These are phyloP conservation scores for Paratrypauchen microcephalus DNA, from an alignment of 2,797 vertebrate genomes.

Conservation along the genomic window DNA sequence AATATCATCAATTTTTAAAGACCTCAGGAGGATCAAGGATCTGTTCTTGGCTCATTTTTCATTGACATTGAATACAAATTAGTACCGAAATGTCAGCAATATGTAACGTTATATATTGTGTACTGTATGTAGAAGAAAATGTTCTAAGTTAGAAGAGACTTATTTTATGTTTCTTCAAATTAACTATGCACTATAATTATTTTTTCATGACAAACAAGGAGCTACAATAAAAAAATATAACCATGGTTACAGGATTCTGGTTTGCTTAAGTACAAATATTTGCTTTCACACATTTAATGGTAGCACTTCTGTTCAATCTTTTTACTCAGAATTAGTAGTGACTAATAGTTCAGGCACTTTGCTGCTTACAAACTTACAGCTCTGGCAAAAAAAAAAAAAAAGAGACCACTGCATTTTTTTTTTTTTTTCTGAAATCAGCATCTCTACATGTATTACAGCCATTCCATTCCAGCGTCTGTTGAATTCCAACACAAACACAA, in stretches of 20 bases:
- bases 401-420: no score
- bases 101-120: not conserved
- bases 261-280: not conserved
- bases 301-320: not conserved
- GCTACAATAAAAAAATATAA: not conserved
- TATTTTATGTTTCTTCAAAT: not conserved
- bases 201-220: not conserved
- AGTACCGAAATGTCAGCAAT: not conserved
- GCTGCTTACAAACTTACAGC: not conserved
- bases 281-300: not conserved
- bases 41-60: not conserved
- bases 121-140: not conserved
- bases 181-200: not conserved
- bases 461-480: no score
- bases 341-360: not conserved
- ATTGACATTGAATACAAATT: not conserved
- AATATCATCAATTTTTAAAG: not conserved
- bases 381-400: no score
- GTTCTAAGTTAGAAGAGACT: not conserved
- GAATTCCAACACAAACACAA: no score
- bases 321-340: not conserved
- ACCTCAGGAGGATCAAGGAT: not conserved
- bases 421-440: no score
- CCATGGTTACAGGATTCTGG: not conserved
- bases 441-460: no score